phyloP scores from a whole-genome alignment of 2,888 invertebrate species.

The Epiperipatus broadwayi region DNA sequence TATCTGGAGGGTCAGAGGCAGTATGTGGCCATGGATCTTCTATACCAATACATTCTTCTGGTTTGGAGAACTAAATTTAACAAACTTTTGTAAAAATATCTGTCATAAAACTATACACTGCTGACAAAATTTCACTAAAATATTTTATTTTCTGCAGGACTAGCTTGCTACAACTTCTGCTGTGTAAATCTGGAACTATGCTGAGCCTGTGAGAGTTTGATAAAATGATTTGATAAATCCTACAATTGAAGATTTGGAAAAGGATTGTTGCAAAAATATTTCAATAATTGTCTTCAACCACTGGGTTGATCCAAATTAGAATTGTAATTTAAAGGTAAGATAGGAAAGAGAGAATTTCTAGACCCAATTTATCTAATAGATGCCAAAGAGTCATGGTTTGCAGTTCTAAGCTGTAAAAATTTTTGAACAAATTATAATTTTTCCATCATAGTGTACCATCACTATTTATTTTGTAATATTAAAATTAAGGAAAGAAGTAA shows the following conservation, averaged over 20 bases:
- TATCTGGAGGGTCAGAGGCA: constrained; percentile 35
- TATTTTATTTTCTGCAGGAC: constrained; percentile 31
- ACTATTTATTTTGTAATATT: too few relatives aligned
- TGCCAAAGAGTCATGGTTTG: too few relatives aligned
- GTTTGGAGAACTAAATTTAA: constrained; percentile 34
- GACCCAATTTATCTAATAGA: too few relatives aligned
- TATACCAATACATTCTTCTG: constrained; percentile 31
- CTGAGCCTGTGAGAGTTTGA: constrained; percentile 37
- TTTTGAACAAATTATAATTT: too few relatives aligned
- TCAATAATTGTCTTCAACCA: too few relatives aligned
- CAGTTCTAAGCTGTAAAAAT: too few relatives aligned
- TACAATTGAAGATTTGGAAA: constrained; percentile 31
- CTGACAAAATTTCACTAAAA: constrained; percentile 33
- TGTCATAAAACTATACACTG: constrained; percentile 34
- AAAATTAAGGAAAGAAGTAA: too few relatives aligned
- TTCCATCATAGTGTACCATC: too few relatives aligned
- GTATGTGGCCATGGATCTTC: constrained; percentile 27
- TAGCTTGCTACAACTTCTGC: constrained; percentile 35
- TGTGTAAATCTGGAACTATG: constrained; percentile 38
- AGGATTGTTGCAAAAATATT: constrained; percentile 34
- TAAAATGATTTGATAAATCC: constrained; percentile 33
- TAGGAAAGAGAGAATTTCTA: too few relatives aligned
- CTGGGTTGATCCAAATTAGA: too few relatives aligned
- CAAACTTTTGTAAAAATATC: constrained; percentile 37
- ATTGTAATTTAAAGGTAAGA: too few relatives aligned